Percentiles rank a stretch among this genome's conserved stretches.
Evolutionary conservation across 2,888 invertebrate genomes (phyloP).

Genomic region (Cheilosia variabilis): DNA sequence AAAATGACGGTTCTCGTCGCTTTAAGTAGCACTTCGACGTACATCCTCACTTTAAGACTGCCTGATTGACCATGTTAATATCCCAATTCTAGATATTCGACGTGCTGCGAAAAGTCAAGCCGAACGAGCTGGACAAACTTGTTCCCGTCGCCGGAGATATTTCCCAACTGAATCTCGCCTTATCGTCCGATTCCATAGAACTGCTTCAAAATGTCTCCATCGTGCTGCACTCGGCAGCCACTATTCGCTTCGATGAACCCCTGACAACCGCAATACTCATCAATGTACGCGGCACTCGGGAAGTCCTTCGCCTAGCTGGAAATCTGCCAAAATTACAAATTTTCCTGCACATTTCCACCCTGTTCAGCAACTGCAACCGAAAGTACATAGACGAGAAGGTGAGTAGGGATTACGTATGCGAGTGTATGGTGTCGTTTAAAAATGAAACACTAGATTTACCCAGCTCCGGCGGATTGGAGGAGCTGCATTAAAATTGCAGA

Average conservation of each 20-base stretch:
- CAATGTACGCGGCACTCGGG: constrained; percentile 88
- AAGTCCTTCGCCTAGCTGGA: constrained; percentile 86
- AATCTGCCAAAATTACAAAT: constrained; percentile 85
- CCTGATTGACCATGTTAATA: not conserved
- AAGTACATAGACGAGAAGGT: constrained; percentile 89
- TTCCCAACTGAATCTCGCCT: constrained; percentile 76
- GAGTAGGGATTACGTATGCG: not conserved
- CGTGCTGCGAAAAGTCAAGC: constrained; percentile 77
- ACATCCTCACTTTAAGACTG: no score
- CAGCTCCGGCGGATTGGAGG: constrained; percentile 50
- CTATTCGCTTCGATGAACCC: constrained; percentile 92
- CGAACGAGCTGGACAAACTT: constrained; percentile 78
- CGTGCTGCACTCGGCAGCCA: constrained; percentile 91
- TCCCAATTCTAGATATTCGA: constrained; percentile 77
- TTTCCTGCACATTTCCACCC: constrained; percentile 93
- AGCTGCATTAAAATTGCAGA: constrained; percentile 62
- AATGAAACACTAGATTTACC: constrained; percentile 43
- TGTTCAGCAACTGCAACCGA: constrained; percentile 92
- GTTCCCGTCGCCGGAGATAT: constrained; percentile 80
- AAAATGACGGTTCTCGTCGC: not conserved
- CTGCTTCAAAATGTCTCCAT: constrained; percentile 86
- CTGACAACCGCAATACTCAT: constrained; percentile 86
- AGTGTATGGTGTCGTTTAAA: not conserved
- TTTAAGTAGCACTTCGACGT: no score
- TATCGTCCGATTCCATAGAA: constrained; percentile 66